phyloP scores from a whole-genome alignment of 2,888 invertebrate species.

The Smittia aterrima region DNA sequence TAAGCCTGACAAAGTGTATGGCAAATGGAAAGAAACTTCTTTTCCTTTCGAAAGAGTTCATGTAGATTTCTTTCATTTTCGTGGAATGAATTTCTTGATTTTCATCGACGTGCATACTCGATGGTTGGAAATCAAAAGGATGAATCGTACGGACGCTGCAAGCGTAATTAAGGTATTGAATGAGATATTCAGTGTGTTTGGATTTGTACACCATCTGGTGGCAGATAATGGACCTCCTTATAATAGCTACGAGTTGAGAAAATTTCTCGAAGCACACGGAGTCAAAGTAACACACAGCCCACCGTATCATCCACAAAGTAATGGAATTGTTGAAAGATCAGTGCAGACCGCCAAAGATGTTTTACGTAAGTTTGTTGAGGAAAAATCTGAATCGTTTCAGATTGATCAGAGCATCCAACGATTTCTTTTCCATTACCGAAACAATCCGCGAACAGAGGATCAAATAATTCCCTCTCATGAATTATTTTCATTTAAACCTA shows the following conservation, averaged over 20 bases:
- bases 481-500: neutral
- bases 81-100: neutral
- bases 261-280: neutral
- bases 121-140: neutral
- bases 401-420: neutral
- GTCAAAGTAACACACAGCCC: neutral
- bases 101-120: neutral
- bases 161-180: neutral
- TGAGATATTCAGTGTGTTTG: neutral
- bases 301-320: neutral
- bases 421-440: neutral
- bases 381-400: neutral
- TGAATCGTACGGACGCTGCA: neutral
- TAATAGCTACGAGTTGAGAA: neutral
- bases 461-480: neutral
- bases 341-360: neutral
- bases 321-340: neutral
- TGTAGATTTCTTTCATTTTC: neutral
- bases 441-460: neutral
- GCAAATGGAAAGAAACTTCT: neutral
- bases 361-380: neutral
- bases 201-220: neutral
- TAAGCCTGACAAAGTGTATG: neutral
- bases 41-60: neutral
- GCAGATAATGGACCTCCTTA: neutral